Evolutionary conservation across 2,113 vertebrate genomes (phyloP).

Genomic region (Puntigrus tetrazona): DNA sequence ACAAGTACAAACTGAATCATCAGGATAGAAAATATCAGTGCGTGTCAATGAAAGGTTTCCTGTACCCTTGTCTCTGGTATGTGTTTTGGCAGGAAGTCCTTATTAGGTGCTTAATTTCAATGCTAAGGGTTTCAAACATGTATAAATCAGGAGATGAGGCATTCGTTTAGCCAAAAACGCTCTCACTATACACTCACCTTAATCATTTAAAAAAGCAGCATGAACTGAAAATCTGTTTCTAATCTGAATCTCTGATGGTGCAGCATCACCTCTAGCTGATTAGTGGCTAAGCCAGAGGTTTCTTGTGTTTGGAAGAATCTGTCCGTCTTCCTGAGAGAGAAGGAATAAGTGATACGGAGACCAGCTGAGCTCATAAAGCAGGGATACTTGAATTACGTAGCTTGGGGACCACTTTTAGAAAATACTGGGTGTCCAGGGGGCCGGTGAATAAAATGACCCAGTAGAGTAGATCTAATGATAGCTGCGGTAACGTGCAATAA

Average conservation of each 20-base stretch:
- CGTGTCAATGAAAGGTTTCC: not conserved
- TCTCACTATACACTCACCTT: not conserved
- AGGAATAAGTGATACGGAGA: not conserved
- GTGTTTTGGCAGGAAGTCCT: not conserved
- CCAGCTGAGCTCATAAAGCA: not conserved
- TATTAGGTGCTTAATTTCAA: conserved; percentile 23
- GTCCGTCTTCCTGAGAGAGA: not conserved
- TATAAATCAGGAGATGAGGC: not conserved
- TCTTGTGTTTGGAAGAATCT: not conserved
- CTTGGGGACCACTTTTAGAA: not conserved
- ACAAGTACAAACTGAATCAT: conserved; percentile 26
- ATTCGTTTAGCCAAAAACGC: not conserved
- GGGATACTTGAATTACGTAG: not conserved
- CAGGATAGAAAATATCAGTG: not conserved
- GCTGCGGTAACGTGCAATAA: not conserved
- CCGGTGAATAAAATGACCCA: not conserved
- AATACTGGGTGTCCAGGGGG: not conserved
- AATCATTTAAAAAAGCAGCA: not conserved
- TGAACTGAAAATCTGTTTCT: not conserved
- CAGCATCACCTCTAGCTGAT: not conserved
- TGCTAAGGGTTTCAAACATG: not conserved
- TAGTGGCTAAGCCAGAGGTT: not conserved
- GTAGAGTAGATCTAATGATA: conserved; percentile 1
- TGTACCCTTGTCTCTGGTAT: not conserved
- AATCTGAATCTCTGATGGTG: not conserved